A percentile compares a stretch with the other conserved stretches of the same genome.
These are phyloP conservation scores for Cotesia glomerata DNA, from an alignment of 1,140 invertebrate species.

Conservation along the genomic window DNA sequence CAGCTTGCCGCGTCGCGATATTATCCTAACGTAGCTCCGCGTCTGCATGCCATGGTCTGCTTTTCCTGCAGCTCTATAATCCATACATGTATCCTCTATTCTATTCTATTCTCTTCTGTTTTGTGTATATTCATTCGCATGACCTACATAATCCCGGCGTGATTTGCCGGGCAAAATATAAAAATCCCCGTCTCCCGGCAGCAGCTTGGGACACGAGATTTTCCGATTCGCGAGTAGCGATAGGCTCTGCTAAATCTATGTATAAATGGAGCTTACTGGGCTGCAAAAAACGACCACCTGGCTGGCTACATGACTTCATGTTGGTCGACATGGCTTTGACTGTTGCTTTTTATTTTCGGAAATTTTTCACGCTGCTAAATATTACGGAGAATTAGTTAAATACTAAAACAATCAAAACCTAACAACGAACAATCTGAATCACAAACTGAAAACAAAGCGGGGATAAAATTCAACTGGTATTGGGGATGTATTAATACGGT, in stretches of 20 bases:
- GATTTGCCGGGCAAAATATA: conserved; percentile 26
- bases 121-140: conserved; percentile 3
- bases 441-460: too few relatives aligned
- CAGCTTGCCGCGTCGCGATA: conserved; percentile 32
- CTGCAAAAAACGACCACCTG: background rate
- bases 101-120: too few relatives aligned
- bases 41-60: conserved; percentile 4
- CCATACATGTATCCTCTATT: too few relatives aligned
- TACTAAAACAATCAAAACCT: too few relatives aligned
- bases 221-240: background rate
- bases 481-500: too few relatives aligned
- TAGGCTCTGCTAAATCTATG: conserved; percentile 3
- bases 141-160: conserved; percentile 31
- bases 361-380: background rate
- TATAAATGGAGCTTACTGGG: conserved; percentile 18
- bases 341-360: too few relatives aligned
- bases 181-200: background rate
- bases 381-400: background rate
- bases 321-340: too few relatives aligned
- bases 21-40: conserved; percentile 10
- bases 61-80: too few relatives aligned
- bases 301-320: too few relatives aligned
- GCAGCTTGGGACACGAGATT: background rate
- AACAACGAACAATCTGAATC: too few relatives aligned
- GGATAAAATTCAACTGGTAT: too few relatives aligned